Conservation (phyloP, 92 coral and sea anemone species). For the Ricordea florida region DNA sequence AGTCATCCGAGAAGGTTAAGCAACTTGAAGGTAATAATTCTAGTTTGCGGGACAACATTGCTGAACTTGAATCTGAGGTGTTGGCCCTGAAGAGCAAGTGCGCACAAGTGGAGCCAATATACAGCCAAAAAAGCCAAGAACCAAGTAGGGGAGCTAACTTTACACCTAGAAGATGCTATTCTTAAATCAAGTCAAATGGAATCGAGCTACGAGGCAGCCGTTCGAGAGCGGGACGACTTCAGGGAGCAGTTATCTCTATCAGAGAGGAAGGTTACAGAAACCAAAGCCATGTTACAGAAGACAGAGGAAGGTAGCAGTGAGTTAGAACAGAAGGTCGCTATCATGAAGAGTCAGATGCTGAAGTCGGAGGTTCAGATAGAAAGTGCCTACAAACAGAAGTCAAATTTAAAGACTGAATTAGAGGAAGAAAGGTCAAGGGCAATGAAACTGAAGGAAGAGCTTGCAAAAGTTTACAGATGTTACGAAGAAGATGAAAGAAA, state of each 20-base stretch:
- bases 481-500: slow-evolving; percentile 64
- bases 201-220: slow-evolving; percentile 31
- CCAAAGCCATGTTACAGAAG: slow-evolving; percentile 44
- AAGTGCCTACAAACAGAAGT: slow-evolving; percentile 54
- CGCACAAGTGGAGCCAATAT: slow-evolving; percentile 38
- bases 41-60: slow-evolving; percentile 42
- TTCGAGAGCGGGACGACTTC: slow-evolving; percentile 64
- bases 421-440: slow-evolving; percentile 63
- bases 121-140: slow-evolving; percentile 10
- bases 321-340: slow-evolving; percentile 41
- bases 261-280: slow-evolving; percentile 62
- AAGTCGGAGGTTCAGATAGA: slow-evolving; percentile 70
- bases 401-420: slow-evolving; percentile 55
- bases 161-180: slow-evolving; percentile 25
- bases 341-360: slow-evolving; percentile 54
- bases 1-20: slow-evolving; percentile 55
- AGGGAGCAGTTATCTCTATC: slow-evolving; percentile 45
- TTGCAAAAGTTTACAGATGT: slow-evolving; percentile 45
- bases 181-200: slow-evolving; percentile 40
- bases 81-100: slow-evolving; percentile 33
- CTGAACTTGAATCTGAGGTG: slow-evolving; percentile 60
- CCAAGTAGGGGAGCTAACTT: slow-evolving; percentile 16
- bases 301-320: slow-evolving; percentile 58
- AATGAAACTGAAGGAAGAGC: slow-evolving; percentile 37
- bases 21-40: slow-evolving; percentile 57